These are phyloP conservation scores for Poicephalus meyeri DNA, from an alignment of 2,113 vertebrate species.

Conservation along the genomic window DNA sequence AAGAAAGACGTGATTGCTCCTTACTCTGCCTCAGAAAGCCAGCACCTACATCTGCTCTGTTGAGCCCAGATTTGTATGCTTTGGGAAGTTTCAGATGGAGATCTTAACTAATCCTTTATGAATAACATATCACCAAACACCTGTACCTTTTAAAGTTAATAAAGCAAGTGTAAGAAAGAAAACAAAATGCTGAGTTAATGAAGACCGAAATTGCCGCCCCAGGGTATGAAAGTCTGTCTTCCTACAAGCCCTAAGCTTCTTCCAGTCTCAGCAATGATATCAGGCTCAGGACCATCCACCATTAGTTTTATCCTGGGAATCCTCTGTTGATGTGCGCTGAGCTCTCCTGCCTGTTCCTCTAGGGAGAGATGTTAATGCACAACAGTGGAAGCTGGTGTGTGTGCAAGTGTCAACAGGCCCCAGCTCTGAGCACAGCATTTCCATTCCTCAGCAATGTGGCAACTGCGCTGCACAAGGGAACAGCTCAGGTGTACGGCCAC, in stretches of 20 bases:
- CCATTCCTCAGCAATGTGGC: neutral
- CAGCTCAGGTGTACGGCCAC: neutral
- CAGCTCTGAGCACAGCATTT: accelerated
- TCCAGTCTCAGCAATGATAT: accelerated
- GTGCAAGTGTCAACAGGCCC: neutral
- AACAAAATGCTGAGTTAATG: neutral
- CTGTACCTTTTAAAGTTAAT: neutral
- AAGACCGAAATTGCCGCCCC: neutral
- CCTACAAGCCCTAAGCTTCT: neutral
- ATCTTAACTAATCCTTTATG: neutral
- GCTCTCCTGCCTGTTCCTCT: neutral
- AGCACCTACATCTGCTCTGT: neutral
- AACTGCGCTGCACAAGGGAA: neutral
- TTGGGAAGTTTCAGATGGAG: neutral
- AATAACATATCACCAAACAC: neutral
- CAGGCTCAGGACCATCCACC: neutral
- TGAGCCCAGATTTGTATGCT: neutral
- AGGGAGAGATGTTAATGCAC: neutral
- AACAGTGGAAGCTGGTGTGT: accelerated
- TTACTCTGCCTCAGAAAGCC: neutral
- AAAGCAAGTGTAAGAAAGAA: neutral
- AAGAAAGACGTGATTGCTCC: neutral
- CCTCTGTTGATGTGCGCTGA: accelerated
- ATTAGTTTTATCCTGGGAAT: neutral
- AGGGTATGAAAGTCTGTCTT: accelerated